phyloP scores from a whole-genome alignment of 2,888 invertebrate genomes.

The Nemotelus pantherinus region DNA sequence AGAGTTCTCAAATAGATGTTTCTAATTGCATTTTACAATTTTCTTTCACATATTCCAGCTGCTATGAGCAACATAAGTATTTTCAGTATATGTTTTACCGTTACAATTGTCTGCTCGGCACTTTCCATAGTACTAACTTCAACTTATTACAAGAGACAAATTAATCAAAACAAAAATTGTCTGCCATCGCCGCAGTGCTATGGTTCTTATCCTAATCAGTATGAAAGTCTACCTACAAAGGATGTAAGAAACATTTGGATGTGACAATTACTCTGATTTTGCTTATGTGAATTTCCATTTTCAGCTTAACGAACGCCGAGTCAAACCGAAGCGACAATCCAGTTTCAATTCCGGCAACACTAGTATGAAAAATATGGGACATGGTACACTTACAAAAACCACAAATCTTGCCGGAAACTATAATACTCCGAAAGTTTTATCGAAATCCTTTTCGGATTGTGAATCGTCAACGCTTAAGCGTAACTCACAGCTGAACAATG shows the following conservation, averaged over 20 bases:
- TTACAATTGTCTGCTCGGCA: slow-evolving; percentile 65
- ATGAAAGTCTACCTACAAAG: slow-evolving; percentile 83
- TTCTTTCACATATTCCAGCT: slow-evolving; percentile 24
- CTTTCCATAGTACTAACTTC: slow-evolving; percentile 63
- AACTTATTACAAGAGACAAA: slow-evolving; percentile 65
- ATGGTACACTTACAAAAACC: slow-evolving; percentile 68
- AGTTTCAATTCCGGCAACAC: slow-evolving; percentile 71
- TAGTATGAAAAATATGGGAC: slow-evolving; percentile 60
- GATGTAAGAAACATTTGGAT: slow-evolving; percentile 69
- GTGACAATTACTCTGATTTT: too few relatives aligned
- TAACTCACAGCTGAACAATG: slow-evolving; percentile 77
- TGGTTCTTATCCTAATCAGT: slow-evolving; percentile 83
- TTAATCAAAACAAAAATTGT: slow-evolving; percentile 63
- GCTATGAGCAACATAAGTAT: slow-evolving; percentile 5
- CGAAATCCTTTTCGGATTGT: slow-evolving; percentile 76
- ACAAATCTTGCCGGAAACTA: slow-evolving; percentile 70
- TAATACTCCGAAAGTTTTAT: slow-evolving; percentile 74
- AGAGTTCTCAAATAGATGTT: neutral
- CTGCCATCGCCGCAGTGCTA: slow-evolving; percentile 84
- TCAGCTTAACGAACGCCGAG: slow-evolving; percentile 64
- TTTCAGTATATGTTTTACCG: slow-evolving; percentile 57
- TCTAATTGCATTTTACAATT: neutral
- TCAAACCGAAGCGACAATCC: slow-evolving; percentile 72
- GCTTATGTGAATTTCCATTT: slow-evolving; percentile 33
- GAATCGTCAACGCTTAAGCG: slow-evolving; percentile 81